phyloP scores from a whole-genome alignment of 2,113 vertebrate species.

The Cololabis saira region DNA sequence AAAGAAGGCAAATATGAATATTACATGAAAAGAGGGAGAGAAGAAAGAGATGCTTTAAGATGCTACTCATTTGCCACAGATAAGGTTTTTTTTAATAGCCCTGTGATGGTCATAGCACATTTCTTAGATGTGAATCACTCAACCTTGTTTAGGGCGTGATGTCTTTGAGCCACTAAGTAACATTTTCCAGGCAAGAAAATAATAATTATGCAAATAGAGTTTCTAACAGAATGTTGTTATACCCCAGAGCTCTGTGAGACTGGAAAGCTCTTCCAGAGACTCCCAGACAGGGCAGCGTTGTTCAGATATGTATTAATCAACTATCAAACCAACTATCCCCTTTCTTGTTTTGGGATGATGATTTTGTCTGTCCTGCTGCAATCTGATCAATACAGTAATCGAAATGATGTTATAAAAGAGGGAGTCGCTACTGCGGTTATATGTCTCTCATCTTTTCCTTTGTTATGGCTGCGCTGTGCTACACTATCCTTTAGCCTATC shows the following conservation, averaged over 20 bases:
- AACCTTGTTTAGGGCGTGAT: constrained; percentile 19
- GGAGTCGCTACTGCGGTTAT: constrained; percentile 32
- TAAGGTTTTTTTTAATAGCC: constrained; percentile 26
- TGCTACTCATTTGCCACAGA: constrained; percentile 52
- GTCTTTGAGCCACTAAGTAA: constrained; percentile 14
- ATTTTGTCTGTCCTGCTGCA: constrained; percentile 51
- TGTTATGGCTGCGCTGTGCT: constrained; percentile 63
- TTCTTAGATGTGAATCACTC: constrained; percentile 33
- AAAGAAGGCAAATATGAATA: constrained; percentile 62
- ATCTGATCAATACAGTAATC: constrained; percentile 72
- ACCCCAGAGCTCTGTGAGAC: constrained; percentile 7
- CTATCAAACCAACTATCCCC: constrained; percentile 20
- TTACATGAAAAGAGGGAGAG: constrained; percentile 56
- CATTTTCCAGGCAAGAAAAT: constrained; percentile 2
- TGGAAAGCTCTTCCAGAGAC: constrained; percentile 39
- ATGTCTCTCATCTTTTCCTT: constrained; percentile 45
- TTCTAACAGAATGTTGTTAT: neutral
- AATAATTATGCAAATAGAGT: constrained; percentile 16
- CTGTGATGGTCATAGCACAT: constrained; percentile 32
- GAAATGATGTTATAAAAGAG: constrained; percentile 68
- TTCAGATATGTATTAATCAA: constrained; percentile 36
- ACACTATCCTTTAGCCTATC: constrained; percentile 56
- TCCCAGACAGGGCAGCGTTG: constrained; percentile 21
- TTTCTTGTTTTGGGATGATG: constrained; percentile 60
- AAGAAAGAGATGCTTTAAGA: constrained; percentile 46